Conservation (phyloP, 92 coral and sea anemone genomes). For the Micromussa lordhowensis region DNA sequence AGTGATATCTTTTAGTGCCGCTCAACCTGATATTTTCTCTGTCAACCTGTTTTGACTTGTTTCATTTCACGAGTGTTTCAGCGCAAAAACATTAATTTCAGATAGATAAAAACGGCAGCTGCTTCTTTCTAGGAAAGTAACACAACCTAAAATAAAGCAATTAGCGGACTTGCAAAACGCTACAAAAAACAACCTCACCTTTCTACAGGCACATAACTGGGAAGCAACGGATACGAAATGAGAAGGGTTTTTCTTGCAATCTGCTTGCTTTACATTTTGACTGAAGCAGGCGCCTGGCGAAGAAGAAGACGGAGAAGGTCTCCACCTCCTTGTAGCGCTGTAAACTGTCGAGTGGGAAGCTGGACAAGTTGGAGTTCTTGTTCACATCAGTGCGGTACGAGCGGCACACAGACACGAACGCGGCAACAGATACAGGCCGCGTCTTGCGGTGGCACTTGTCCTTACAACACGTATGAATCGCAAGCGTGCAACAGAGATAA, state of each 20-base stretch:
- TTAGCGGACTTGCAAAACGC: not conserved
- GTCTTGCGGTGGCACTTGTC: no score
- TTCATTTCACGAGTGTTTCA: not conserved
- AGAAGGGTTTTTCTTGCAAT: not conserved
- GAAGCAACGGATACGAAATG: not conserved
- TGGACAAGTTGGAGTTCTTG: slow-evolving; percentile 83
- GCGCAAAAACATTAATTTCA: not conserved
- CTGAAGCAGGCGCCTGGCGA: slow-evolving; percentile 41
- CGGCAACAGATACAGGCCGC: slow-evolving; percentile 23
- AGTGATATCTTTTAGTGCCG: not conserved
- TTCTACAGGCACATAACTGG: not conserved
- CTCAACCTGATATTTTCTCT: not conserved
- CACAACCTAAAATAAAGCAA: not conserved
- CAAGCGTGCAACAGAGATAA: slow-evolving; percentile 68
- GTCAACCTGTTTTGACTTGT: no score
- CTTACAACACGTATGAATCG: slow-evolving; percentile 58
- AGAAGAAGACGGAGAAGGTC: slow-evolving; percentile 69
- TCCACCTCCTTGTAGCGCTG: slow-evolving; percentile 63
- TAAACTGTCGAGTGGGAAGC: slow-evolving; percentile 68
- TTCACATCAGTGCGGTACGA: slow-evolving; percentile 67
- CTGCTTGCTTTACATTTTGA: slow-evolving; percentile 15
- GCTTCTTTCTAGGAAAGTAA: not conserved
- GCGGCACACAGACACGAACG: slow-evolving; percentile 70
- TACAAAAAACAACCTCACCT: not conserved
- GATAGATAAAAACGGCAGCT: not conserved